Base-by-base conservation (phyloP, 92 coral and sea anemone species). In the Isaurus tuberculatus region DNA sequence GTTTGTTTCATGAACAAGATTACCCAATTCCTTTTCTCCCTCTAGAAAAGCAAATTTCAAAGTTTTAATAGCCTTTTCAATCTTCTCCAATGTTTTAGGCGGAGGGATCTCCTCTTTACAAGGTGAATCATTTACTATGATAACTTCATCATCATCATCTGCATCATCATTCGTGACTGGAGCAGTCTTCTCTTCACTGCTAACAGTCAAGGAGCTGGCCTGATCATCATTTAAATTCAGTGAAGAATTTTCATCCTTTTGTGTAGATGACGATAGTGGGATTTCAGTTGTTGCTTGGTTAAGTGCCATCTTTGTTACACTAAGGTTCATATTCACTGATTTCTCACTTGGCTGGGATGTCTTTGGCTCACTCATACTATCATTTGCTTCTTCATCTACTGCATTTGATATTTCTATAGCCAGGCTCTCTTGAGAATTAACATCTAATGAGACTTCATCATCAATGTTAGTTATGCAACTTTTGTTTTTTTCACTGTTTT, bases 371-470 rank as follows among this genome's bases (percentile, higher is more conserved):
- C 15, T 49, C 0, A 1, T 15, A 58, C 3, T 58, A 3, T 33
- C 70, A 42, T 57, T 77, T 9, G 25, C 20, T 23, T 46, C 29
- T 34, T 44, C 44, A 20, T 2, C 48, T 25, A 1, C 43, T 0
- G 1, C 19, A 29, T 22, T 28, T 17, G 33, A 30, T 2, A 33
- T 33, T 27, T 77, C 82, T 15, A 33, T 14, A 32, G 58, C 36
- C 70, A 77, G 19, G 65, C 82, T 77, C 34, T 77, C 82, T 77
- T 77, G 82, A 1, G 82, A 77, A 48, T 33, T 5, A 0, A 70
- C 57, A 25, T 77, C 70, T 34, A 60, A 57, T 8, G 82, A 77
- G 3, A 77, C 46, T 13, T 40, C 34, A 36, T 25, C 68, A 42
- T 77, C 69, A 10, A 27, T 1, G 14, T 33, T 40, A 11, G 8